Evolutionary conservation across 2,797 vertebrate genomes (phyloP), one percentile per base, ranked within the genome.

Genomic region (Spatula clypeata): DNA sequence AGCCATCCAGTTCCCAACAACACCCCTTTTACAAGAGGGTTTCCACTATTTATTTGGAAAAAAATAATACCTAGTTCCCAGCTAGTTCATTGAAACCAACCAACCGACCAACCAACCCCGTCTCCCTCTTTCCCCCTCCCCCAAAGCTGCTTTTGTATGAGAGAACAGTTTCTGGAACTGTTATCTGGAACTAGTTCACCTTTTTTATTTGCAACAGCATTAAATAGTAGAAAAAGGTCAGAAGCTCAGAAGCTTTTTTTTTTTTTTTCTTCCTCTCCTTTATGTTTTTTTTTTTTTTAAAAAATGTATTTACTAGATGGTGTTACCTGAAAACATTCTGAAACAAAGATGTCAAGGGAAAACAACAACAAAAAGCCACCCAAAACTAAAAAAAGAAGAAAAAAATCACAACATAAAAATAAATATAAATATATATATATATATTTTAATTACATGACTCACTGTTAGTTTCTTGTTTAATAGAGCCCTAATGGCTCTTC

Each of bases 181-280:
- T 55, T 92, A 27, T 75, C 51, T 71, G 34, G 26, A 74, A 71
- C 4, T 8, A 67, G 11, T 71, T 66, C 42, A 75, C 64, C 42
- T 86, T 85, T 93, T 91, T 85, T n/a, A 88, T 90, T 93, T 95
- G 36, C 32, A 79, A 51, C 27, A 81, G 14, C 11, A 19, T 58
- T 87, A 81, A 91, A 77, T 16, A 5, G 51, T 55, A 45, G 27
- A 26, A 75, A 91, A 85, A 90, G 60, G 64, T 86, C 55, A 89
- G 40, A 87, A 88, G 73, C 24, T 73, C 42, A 42, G 42, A 42
- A 42, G 42, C 42, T 42, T 60, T 23, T 14, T 8, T n/a, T 2
- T 2, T 15, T 54, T 18, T 42, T 3, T 6, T 14, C 1, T 9
- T 19, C 10, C 4, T 57, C 53, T 92, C 27, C 73, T 61, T 83